Evolutionary conservation across 2,113 vertebrate genomes (phyloP), one percentile per base, ranked within the genome.

Genomic region (Pangasianodon hypophthalmus): DNA sequence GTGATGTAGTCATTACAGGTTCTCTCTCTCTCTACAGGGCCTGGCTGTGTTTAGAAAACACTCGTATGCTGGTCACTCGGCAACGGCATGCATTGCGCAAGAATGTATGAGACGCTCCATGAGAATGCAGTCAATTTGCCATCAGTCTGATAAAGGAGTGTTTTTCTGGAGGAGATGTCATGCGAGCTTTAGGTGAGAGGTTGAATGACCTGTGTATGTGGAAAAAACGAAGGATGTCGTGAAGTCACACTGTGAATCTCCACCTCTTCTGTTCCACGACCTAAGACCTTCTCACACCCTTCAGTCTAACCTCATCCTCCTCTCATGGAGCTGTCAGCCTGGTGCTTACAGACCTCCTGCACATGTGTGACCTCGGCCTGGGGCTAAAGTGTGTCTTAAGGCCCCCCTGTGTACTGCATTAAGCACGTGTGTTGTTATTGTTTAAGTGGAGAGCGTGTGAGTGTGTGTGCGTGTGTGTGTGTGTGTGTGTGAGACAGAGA

Each of bases 191-290:
- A 69, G 92, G 92, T 93, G 88, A 94, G 29, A 93, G 90, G 93
- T 95, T 88, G 93, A 87, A 86, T 84, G 18, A 69, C 14, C 86
- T 90, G 52, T 86, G 41, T 37, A 37, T 77, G 73, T 26, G 41
- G 11, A 3, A 54, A 82, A 82, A 82, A 11, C 2, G 10, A 84
- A 24, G 54, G 54, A 41, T 69, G 48, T 71, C 4, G 19, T 44
- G 52, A 50, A 44, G 86, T 84, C 75, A 26, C 14, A n/a, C 3
- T 26, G 14, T 94, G 93, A 95, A 93, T 94, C 54, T 67, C 89
- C 89, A 92, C 91, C 94, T 92, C 75, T 85, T 73, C 37, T 52
- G 58, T 37, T 48, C 79, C 50, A 62, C 18, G 7, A 85, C 69
- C 48, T 46, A 24, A 75, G 56, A 88, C 90, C 84, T 67, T 85